These are phyloP conservation scores for Calycopis cecrops DNA, from an alignment of 1,140 invertebrate species.

Conservation along the genomic window DNA sequence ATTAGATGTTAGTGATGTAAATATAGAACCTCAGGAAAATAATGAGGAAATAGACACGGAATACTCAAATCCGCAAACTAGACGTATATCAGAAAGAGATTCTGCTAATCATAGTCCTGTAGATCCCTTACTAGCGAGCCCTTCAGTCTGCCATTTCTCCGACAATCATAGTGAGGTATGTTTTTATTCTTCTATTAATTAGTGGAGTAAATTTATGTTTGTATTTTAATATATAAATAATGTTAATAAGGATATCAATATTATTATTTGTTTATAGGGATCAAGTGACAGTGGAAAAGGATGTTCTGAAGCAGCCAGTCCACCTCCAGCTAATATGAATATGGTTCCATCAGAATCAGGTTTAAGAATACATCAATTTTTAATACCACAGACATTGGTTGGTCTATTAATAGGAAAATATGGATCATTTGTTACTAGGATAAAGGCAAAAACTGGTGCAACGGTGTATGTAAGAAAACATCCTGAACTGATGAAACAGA, in stretches of 20 bases:
- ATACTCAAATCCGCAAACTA: conserved; percentile 63
- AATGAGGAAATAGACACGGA: conserved; percentile 50
- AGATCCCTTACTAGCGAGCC: conserved; percentile 78
- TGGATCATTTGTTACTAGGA: conserved; percentile 86
- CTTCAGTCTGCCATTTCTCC: conserved; percentile 79
- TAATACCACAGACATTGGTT: conserved; percentile 86
- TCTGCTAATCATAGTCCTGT: conserved; percentile 82
- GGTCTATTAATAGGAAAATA: conserved; percentile 91
- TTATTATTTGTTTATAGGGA: conserved; percentile 65
- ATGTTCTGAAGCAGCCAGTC: conserved; percentile 80
- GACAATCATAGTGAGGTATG: conserved; percentile 81
- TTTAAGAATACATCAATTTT: conserved; percentile 80
- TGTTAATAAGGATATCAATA: not conserved
- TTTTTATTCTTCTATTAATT: not conserved
- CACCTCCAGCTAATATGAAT: conserved; percentile 71
- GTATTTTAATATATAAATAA: not conserved
- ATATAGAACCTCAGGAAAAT: conserved; percentile 46
- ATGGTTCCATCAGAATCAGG: conserved; percentile 55
- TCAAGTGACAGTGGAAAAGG: conserved; percentile 87
- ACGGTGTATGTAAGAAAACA: conserved; percentile 87
- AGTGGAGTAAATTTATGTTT: not conserved
- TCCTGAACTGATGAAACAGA: conserved; percentile 80
- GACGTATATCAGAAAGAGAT: conserved; percentile 76
- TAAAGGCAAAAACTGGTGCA: conserved; percentile 86
- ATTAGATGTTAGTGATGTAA: conserved; percentile 47